Percentiles rank a stretch among this genome's conserved stretches.
Evolutionary conservation across 1,140 invertebrate genomes (phyloP).

Genomic region (Drosophila sucinea): DNA sequence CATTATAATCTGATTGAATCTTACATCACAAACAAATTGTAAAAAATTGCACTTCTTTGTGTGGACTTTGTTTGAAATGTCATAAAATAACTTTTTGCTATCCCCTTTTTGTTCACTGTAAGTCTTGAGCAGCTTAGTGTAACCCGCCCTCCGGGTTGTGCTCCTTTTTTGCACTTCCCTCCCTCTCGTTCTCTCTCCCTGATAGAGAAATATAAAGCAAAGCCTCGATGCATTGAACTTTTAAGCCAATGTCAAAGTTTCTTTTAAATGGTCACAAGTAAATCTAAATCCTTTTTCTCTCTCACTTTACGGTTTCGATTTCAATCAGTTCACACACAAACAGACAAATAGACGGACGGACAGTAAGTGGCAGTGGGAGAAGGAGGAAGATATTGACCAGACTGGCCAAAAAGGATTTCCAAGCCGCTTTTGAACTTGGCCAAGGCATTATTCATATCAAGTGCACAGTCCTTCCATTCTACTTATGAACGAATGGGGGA

Average conservation of each 20-base stretch:
- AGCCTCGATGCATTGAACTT: conserved; percentile 70
- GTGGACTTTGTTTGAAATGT: no score
- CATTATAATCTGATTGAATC: no score
- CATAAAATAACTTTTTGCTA: no score
- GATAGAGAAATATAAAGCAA: conserved; percentile 24
- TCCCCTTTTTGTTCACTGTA: neutral
- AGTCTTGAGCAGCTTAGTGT: neutral
- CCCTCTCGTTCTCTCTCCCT: neutral
- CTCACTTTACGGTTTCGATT: conserved; percentile 67
- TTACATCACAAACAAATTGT: no score
- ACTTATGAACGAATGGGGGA: neutral
- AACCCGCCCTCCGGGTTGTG: conserved; percentile 21
- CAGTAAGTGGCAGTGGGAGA: neutral
- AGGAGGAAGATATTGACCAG: neutral
- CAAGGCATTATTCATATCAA: conserved; percentile 17
- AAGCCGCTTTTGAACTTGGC: conserved; percentile 11
- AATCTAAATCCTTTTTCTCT: conserved; percentile 29
- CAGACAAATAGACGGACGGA: neutral
- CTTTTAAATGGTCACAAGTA: conserved; percentile 28
- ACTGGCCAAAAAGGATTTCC: conserved; percentile 11
- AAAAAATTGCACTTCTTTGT: no score
- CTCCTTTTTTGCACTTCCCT: conserved; percentile 24
- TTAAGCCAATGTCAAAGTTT: conserved; percentile 64
- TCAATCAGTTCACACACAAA: conserved; percentile 61
- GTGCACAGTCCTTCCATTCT: neutral